Evolutionary conservation across 2,113 vertebrate genomes (phyloP), one percentile per base, ranked within the genome.

Genomic region (Furnarius figulus): DNA sequence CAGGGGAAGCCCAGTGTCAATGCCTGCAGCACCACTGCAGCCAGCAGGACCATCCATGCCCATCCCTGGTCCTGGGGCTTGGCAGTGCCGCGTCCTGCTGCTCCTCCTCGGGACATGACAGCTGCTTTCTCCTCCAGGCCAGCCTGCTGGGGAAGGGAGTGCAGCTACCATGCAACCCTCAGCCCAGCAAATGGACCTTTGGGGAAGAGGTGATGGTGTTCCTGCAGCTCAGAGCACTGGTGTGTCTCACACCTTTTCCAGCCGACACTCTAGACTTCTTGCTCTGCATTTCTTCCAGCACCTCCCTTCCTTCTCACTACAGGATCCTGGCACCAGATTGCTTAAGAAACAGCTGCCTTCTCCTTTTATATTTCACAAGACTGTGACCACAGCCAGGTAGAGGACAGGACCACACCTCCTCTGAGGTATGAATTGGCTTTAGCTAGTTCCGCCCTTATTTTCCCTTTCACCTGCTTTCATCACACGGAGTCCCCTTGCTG

Each of bases 31-130:
- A 99, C 6, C 95, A 99, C 87, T 18, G 98, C 97, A 27, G 99
- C 98, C 2, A 98, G 39, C 86, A 99, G 97, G 46, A 99, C 99
- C 95, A 98, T 97, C 99, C 99, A 99, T 67, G 99, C 98, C 99
- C 99, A 99, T 7, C 98, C 98, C 18, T 87, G 65, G 98, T 98
- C 96, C 79, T 97, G 97, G 47, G 55, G 19, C 42, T 77, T 58
- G 85, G 84, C 70, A 79, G 50, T n/a, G 49, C 37, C 6, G 0
- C 2, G 6, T 42, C 66, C 11, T 30, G 81, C 73, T 90, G 12
- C 93, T 96, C 65, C 79, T 93, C 66, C 87, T 50, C 4, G 92
- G 71, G 89, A 17, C 98, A 98, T 98, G 94, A 28, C 89, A 33
- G 58, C 68, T 82, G 19, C 19, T 21, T 61, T 21, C 12, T 63